These are phyloP conservation scores for Aphaenogaster floridana DNA, from an alignment of 1,140 invertebrate genomes.

Conservation along the genomic window DNA sequence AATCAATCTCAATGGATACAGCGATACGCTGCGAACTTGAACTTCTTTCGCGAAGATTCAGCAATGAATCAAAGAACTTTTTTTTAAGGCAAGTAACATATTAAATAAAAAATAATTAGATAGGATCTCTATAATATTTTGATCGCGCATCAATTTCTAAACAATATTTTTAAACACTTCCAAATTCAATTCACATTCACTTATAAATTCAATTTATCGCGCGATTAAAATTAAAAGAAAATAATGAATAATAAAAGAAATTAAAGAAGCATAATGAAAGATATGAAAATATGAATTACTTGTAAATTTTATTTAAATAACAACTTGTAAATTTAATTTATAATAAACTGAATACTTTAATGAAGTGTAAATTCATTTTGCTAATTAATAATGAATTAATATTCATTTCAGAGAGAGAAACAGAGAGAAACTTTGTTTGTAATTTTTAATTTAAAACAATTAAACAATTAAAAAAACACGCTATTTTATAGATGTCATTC, in stretches of 20 bases:
- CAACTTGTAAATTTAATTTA: background rate
- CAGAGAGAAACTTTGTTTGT: background rate
- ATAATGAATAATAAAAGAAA: background rate
- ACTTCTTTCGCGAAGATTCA: constrained; percentile 17
- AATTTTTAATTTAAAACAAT: background rate
- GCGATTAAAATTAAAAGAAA: background rate
- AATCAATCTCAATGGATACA: constrained; percentile 34
- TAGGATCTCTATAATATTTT: background rate
- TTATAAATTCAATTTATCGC: background rate
- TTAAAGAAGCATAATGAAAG: background rate
- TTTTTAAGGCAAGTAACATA: constrained; percentile 35
- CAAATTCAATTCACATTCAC: background rate
- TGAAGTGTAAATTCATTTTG: background rate
- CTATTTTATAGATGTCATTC: background rate
- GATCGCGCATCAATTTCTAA: background rate
- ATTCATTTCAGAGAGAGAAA: background rate
- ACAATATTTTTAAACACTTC: background rate
- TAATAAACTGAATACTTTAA: background rate
- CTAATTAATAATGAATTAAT: background rate
- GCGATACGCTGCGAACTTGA: constrained; percentile 43
- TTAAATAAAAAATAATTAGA: background rate
- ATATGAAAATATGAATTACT: constrained; percentile 19
- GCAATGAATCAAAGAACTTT: constrained; percentile 3
- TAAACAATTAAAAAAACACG: background rate
- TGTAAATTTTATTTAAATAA: background rate